Evolutionary conservation across 2,888 invertebrate genomes (phyloP), one percentile per base, ranked within the genome.

Genomic region (Amiota communis): DNA sequence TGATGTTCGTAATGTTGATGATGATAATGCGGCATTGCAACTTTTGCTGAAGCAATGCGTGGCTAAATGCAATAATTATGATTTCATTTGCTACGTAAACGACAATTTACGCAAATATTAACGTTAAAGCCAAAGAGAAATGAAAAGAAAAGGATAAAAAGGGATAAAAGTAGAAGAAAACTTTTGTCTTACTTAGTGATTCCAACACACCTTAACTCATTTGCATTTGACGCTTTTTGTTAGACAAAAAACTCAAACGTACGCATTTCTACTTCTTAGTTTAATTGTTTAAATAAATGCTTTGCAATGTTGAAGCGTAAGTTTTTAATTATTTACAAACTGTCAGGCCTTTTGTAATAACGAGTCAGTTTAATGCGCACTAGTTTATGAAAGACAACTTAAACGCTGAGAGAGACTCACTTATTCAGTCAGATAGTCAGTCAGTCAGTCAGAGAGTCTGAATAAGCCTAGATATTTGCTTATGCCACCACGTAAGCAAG

Each of bases 291-390:
- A 65, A 65, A 48, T 2, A 36, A 65, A 59, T 20, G 59, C 59
- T 59, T 15, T 1, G 59, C 20, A 59, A 59, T 59, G 17, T 59
- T 59, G 17, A n/a, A 15, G 17, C 65, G 36, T 13, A 63, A 36
- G 65, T 65, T 65, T 65, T 65, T 65, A 65, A 65, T 65, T 65
- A 65, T 65, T 48, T 65, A 65, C 36, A 63, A 63, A 63, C 65
- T 65, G 65, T 65, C 65, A 65, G 47, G 17, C 20, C 65, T 47
- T 48, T 48, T 48, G 17, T 65, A 65, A 48, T 48, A 36, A 36
- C 3, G 36, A 36, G 36, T 36, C 36, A 36, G 6, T 6, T 6
- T 36, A 36, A 6, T 36, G 8, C 36, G 36, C 36, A 36, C 36
- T 36, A 36, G 36, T 36, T 36, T 36, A 6, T 36, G 36, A 36